Conservation (phyloP, 2,113 vertebrate genomes). For the Tychaedon coryphoeus region DNA sequence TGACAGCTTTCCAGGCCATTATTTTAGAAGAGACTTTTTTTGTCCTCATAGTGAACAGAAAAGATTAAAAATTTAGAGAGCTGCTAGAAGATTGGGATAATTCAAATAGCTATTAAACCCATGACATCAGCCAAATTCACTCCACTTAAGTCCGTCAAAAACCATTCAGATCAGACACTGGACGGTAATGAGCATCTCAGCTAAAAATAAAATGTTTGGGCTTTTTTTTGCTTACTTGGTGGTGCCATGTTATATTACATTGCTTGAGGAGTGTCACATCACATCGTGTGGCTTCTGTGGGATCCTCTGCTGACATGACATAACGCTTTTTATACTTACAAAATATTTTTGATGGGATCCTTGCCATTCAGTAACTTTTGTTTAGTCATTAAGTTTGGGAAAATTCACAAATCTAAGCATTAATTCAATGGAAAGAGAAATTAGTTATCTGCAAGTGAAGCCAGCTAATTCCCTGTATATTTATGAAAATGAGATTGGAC, state of each 20-base stretch:
- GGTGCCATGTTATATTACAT: conserved; percentile 63
- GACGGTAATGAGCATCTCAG: conserved; percentile 60
- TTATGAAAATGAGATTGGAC: background rate
- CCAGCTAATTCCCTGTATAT: background rate
- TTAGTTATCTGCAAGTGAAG: background rate
- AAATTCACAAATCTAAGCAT: background rate
- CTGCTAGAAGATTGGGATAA: conserved; percentile 33
- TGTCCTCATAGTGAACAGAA: conserved; percentile 26
- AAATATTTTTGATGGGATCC: conserved; percentile 23
- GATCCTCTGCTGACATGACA: conserved; percentile 52
- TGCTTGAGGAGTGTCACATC: conserved; percentile 61
- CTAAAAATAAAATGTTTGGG: conserved; percentile 67
- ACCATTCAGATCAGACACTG: conserved; percentile 46
- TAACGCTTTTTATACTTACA: conserved; percentile 27
- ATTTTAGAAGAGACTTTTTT: conserved; percentile 55
- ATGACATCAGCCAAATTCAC: conserved; percentile 50
- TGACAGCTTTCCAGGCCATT: conserved; percentile 33
- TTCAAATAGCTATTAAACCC: conserved; percentile 58
- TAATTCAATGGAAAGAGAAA: background rate
- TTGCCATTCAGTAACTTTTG: background rate
- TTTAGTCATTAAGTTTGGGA: background rate
- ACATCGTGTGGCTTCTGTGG: conserved; percentile 11
- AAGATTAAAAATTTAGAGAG: conserved; percentile 55
- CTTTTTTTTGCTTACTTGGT: conserved; percentile 64
- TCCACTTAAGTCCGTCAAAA: conserved; percentile 54